Base-by-base conservation (phyloP, 2,888 invertebrate species). In the Eucriotettix oculatus region DNA sequence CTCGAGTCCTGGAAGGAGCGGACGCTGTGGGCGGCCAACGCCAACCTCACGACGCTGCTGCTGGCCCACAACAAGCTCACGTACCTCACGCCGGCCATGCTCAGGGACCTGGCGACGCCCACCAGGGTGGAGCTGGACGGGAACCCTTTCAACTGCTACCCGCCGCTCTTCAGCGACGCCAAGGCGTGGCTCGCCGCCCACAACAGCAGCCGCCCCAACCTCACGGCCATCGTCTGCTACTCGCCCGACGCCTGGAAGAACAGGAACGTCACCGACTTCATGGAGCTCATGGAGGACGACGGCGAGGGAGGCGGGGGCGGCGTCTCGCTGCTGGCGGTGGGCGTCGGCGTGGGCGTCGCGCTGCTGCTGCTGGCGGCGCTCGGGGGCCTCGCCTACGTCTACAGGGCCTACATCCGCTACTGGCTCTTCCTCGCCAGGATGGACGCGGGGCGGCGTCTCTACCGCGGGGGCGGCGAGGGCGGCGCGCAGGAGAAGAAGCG, bases 91-190 rank as follows among this genome's bases (percentile, higher is more conserved):
- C 62, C 74, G 11, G 75, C 75, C n/a, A 81, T 82, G 81, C 71
- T 81, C 57, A 70, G 76, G 66, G 82, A 82, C 68, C 76, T 81
- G 43, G 69, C 70, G 43, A 75, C 73, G 63, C 68, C 81, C 11
- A 65, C 73, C 1, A 68, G 71, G 55, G 71, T 82, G 40, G 74
- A 79, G 62, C 63, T 82, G 9, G 73, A 74, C 68, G 71, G 76
- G 42, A 82, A 82, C 68, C 74, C 79, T 2, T 78, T 81, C 63
- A 71, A 74, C 29, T 82, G 82, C 65, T 78, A 79, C 63, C 82
- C 81, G 63, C 71, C 67, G 52, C 70, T 74, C 0, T 76, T 78
- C 74, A 74, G 74, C 65, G 69, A 16, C 12, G 56, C 60, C 10
- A 58, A 60, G 42, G 54, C 29, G 16, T 62, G 60, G 60, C 53